Conservation (phyloP, 1,140 invertebrate species). For the Drosophila melanogaster region DNA sequence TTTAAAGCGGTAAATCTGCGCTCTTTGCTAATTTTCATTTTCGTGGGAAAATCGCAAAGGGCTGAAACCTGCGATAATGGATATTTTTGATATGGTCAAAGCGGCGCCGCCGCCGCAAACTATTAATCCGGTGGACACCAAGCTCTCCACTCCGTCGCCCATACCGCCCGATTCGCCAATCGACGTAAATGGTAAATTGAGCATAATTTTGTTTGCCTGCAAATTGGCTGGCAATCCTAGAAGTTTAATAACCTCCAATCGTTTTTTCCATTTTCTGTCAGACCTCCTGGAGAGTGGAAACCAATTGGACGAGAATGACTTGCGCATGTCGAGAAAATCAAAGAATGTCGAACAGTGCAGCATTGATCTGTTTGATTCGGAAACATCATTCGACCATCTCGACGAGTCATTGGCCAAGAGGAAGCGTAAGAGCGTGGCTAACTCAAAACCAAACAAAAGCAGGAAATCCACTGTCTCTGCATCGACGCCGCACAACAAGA, state of each 20-base stretch:
- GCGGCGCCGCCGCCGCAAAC: conserved; percentile 54
- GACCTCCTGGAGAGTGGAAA: not conserved
- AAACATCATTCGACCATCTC: not conserved
- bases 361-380: not conserved
- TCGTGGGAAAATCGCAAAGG: conserved; percentile 6
- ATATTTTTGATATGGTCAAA: conserved; percentile 65
- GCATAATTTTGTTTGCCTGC: not conserved
- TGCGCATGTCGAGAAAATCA: not conserved
- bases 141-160: conserved; percentile 8
- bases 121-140: conserved; percentile 9
- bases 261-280: too few relatives aligned
- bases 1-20: not conserved
- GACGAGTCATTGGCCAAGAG: not conserved
- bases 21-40: not conserved
- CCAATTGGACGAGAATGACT: not conserved
- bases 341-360: not conserved
- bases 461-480: not conserved
- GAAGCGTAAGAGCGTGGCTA: not conserved
- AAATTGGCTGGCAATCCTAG: too few relatives aligned
- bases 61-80: conserved; percentile 34
- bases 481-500: not conserved
- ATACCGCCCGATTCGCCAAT: conserved; percentile 8
- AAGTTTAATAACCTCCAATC: not conserved
- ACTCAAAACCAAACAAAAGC: not conserved
- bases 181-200: conserved; percentile 8